phyloP scores from a whole-genome alignment of 2,113 vertebrate genomes.

The Fregetta grallaria region DNA sequence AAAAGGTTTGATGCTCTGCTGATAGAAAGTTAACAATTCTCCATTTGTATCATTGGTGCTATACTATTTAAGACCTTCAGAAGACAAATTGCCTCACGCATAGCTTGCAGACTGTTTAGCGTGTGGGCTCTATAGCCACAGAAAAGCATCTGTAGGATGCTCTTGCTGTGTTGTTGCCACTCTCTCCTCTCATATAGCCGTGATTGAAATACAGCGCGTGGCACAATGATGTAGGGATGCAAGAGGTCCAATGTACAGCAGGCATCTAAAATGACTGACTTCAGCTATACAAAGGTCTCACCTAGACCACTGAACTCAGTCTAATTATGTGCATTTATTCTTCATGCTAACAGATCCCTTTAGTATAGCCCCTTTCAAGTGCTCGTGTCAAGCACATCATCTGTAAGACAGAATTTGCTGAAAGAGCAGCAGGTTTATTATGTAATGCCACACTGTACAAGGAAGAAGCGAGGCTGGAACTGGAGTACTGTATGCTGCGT shows the following conservation, averaged over 20 bases:
- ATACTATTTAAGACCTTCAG: neutral
- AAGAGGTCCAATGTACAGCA: neutral
- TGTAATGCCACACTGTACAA: neutral
- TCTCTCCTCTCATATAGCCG: fast-evolving
- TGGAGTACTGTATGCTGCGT: neutral
- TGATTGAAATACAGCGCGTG: neutral
- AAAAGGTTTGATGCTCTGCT: neutral
- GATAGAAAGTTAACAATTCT: neutral
- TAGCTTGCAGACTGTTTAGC: neutral
- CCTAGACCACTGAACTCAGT: constrained; percentile 8
- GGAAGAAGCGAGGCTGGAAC: neutral
- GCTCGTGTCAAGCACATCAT: neutral
- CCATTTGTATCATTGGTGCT: neutral
- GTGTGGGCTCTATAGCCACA: neutral
- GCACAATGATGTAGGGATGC: neutral
- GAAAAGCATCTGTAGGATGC: neutral
- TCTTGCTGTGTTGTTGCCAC: neutral
- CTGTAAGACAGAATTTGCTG: constrained; percentile 7
- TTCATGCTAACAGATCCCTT: neutral
- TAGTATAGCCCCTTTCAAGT: neutral
- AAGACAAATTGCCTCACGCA: neutral
- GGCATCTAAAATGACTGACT: neutral
- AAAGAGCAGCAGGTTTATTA: constrained; percentile 22
- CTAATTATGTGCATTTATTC: constrained; percentile 38
- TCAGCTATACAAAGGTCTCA: neutral